Conservation (phyloP, 2,888 invertebrate genomes). For the Acanthacorydalis orientalis region DNA sequence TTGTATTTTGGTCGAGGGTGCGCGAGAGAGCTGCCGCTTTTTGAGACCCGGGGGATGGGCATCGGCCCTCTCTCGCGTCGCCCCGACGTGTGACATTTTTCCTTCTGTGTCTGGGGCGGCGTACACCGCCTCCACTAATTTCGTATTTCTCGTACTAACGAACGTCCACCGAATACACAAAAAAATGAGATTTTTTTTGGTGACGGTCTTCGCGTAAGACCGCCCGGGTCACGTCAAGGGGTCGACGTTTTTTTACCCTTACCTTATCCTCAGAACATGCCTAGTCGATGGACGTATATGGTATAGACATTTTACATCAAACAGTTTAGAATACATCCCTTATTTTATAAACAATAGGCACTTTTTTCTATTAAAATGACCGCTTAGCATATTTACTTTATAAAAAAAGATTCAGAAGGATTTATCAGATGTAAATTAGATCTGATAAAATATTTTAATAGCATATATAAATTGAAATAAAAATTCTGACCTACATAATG, state of each 20-base stretch:
- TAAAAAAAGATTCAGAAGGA: too few species aligned
- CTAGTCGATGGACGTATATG: not conserved
- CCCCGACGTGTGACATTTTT: conserved; percentile 64
- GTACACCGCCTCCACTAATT: conserved; percentile 32
- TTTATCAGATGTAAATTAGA: too few species aligned
- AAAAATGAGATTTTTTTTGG: conserved; percentile 19
- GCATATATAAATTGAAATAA: too few species aligned
- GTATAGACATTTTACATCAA: too few species aligned
- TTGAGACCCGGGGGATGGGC: conserved; percentile 27
- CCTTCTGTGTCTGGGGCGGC: conserved; percentile 75
- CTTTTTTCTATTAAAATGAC: too few species aligned
- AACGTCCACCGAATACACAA: conserved; percentile 32
- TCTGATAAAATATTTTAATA: too few species aligned
- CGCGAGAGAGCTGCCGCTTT: conserved; percentile 23
- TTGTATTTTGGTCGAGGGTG: conserved; percentile 27
- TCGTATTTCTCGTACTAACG: conserved; percentile 26
- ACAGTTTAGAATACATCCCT: too few species aligned
- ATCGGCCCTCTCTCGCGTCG: conserved; percentile 22
- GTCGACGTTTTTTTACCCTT: conserved; percentile 42
- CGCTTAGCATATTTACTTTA: too few species aligned
- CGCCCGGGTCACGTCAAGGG: conserved; percentile 24
- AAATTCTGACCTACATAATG: too few species aligned
- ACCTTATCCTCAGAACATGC: conserved; percentile 42
- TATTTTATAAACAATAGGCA: too few species aligned
- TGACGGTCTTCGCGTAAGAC: conserved; percentile 54